Evolutionary conservation across 2,888 invertebrate genomes (phyloP), one percentile per base, ranked within the genome.

Genomic region (Brachylomia viminalis): DNA sequence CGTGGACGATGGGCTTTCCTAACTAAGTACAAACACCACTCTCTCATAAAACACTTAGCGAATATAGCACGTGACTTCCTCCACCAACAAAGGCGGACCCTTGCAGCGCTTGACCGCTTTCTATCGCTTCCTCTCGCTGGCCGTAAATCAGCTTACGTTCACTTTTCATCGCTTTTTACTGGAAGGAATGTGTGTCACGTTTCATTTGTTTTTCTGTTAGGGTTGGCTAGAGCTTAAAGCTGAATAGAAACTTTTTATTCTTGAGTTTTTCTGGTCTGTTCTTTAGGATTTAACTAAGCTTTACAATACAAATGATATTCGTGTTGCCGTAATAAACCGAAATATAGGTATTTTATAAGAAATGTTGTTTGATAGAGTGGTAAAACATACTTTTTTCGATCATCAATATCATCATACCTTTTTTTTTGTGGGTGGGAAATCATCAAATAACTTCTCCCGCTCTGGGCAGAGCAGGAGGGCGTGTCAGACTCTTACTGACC

Each of bases 31-130:
- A 45, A 27, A 42, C 47, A 72, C 17, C 27, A 33, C 59, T 61
- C 79, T 61, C 64, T 38, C 65, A 75, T 82, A 85, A 78, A 85
- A 82, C 86, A 85, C 85, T 83, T 81, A 78, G 83, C 56, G 45
- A 59, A 82, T 82, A 85, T 70, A 85, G 82, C 86, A 85, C 52
- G 59, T 52, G 69, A 72, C 65, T 85, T 83, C 85, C 85, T 69
- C 13, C 45, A 67, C 78, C 73, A 75, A 88, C 83, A 85, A 86
- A 77, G 72, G 82, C 77, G 81, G 85, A 85, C 84, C 85, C 84
- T 69, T 72, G 73, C 76, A 81, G 79, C 82, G 87, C 88, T 87
- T 89, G 86, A 87, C 89, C 89, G 89, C 87, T 86, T 89, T 88
- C 85, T 83, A 84, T 86, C 86, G 79, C 76, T 86, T 84, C 84